Evolutionary conservation across 1,140 invertebrate genomes (phyloP), one percentile per base, ranked within the genome.

Genomic region (Drosophila funebris): DNA sequence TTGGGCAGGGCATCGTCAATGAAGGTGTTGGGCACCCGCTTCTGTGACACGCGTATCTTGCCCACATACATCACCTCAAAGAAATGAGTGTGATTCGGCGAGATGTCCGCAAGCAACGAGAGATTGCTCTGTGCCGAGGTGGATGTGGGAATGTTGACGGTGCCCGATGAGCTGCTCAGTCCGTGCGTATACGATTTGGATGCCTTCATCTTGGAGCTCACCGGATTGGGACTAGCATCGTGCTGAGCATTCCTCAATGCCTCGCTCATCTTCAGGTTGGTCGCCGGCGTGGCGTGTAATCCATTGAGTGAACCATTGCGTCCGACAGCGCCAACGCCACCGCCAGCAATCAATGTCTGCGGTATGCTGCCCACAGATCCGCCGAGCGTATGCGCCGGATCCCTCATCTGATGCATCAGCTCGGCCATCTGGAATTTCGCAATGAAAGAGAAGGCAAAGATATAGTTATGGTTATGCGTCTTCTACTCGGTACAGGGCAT

Each of bases 1-100:
- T 96, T 97, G 53, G 95, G 94, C 29, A 98, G 92, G 8, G 97
- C 96, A 85, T 98, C 97, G 90, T 99, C 97, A 64, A 98, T 97
- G 74, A 98, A 96, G 0, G 95, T 94, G 76, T 96, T 96, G 3
- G 96, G 95, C 14, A 98, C 96, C 90, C 97, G 97, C 90, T 96
- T 94, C 90, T 96, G 95, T 29, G 95, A 96, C 60, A 97, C 96
- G 69, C 95, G 95, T 6, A 97, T 96, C 93, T 97, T 97, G 2
- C 97, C 97, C 60, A 97, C 95, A 90, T 98, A 98, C 41, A 97
- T 93, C 91, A 96, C 96, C 93, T 97, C 96, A 80, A 97, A 97
- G 91, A 96, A 97, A 92, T 97, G 96, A 37, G 96, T 96, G 52
- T 96, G 96, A 81, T 96, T 96, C 0, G 96, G 95, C 4, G 96